These are phyloP conservation scores for Coryphaenoides rupestris DNA, from an alignment of 2,113 vertebrate species.

Conservation along the genomic window DNA sequence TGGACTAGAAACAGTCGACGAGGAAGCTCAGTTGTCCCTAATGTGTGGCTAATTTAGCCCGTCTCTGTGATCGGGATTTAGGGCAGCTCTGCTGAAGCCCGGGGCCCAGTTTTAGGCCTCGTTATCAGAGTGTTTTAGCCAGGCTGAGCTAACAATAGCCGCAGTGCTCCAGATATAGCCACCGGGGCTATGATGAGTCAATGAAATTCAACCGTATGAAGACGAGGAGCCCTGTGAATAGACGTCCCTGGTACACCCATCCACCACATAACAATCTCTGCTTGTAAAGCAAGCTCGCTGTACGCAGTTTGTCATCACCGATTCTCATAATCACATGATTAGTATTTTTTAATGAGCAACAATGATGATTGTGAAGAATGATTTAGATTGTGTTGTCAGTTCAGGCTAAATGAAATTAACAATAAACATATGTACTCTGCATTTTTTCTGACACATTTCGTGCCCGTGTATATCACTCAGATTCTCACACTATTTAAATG, in stretches of 20 bases:
- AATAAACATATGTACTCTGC: no score
- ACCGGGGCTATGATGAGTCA: slow-evolving; percentile 36
- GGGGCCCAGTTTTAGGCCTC: slow-evolving; percentile 22
- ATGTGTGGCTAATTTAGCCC: background rate
- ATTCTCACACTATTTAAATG: no score
- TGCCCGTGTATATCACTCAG: no score
- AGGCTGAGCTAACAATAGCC: slow-evolving; percentile 54
- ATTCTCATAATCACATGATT: no score
- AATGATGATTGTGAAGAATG: no score
- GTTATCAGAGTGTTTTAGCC: slow-evolving; percentile 28
- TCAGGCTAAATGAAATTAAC: no score
- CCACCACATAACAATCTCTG: background rate
- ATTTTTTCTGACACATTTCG: no score
- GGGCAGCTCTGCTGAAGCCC: slow-evolving; percentile 19
- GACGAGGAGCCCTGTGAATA: background rate
- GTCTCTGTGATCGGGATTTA: background rate
- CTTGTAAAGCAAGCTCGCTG: no score
- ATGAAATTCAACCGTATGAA: slow-evolving; percentile 33
- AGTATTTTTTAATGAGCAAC: no score
- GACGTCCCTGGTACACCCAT: background rate
- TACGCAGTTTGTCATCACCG: no score
- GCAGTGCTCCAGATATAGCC: slow-evolving; percentile 40
- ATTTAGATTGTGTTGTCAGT: no score
- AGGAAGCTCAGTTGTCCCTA: background rate
- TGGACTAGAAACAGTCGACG: background rate